phyloP scores from a whole-genome alignment of 2,888 invertebrate species.

The Hemistola chrysoprasaria region DNA sequence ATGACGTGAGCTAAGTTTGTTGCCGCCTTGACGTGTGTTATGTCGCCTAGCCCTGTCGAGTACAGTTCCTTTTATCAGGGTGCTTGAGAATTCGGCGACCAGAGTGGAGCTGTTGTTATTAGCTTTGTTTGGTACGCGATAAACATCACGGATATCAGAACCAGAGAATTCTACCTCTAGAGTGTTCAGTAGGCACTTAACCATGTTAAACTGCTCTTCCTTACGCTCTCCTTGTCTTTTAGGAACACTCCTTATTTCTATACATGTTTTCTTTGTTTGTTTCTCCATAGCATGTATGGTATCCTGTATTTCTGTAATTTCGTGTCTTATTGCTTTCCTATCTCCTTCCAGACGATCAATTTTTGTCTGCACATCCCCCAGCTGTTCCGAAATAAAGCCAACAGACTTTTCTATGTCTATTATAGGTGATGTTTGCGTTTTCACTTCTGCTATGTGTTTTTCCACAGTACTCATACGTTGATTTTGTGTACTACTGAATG shows the following conservation, averaged over 20 bases:
- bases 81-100: slow-evolving; percentile 2
- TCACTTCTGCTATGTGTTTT: background rate
- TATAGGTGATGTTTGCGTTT: background rate
- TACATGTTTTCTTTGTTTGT: background rate
- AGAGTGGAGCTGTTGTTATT: background rate
- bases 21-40: background rate
- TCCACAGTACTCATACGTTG: background rate
- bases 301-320: background rate
- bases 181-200: background rate
- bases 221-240: background rate
- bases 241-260: background rate
- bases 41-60: background rate
- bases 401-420: slow-evolving; percentile 1
- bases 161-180: background rate
- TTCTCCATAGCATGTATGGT: background rate
- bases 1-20: slow-evolving; percentile 1
- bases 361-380: background rate
- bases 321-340: background rate
- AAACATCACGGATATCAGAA: background rate
- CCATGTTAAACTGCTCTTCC: background rate
- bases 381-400: background rate
- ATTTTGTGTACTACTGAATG: background rate
- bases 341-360: background rate
- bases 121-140: slow-evolving; percentile 1
- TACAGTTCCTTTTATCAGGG: background rate